Base-by-base conservation (phyloP, 2,888 invertebrate species). In the Hoplodrina ambigua region DNA sequence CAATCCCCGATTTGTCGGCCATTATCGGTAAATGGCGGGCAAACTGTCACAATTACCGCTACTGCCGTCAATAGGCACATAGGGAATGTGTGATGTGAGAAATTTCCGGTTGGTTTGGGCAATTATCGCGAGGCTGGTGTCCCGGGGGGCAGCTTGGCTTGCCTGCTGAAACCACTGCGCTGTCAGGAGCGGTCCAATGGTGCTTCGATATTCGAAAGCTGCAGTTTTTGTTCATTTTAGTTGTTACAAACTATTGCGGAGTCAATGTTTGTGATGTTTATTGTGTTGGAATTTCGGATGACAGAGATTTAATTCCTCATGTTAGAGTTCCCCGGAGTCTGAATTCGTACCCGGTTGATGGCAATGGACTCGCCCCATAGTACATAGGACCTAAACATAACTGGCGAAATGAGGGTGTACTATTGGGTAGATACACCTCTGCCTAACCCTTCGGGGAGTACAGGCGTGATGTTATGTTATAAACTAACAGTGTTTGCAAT, bases 1-100 rank as follows among this genome's bases (percentile, higher is more conserved):
- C 72, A 74, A 75, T 80, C 57, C 61, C 62, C 64, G 70, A 75
- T 83, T 76, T 72, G 75, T 71, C 72, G 49, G 53, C 62, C 77
- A 81, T 83, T 80, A 75, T 67, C 77, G 61, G 57, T 58, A 79
- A 82, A 83, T 75, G 72, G 66, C 69, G 69, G 66, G 69, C 65
- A 77, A 82, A 83, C 75, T 83, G 83, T 75, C 82, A 81, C 78
- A 75, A 71, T 84, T 78, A 78, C 78, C n/a, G 71, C 69, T 66
- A 50, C 41, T 69, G 50, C 72, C 69, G 82, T 84, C 83, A 79
- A 83, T 81, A 72, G 83, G 72, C 77, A 80, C 79, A 83, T 20
- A 72, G 84, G 83, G 84, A 84, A 81, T 76, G 75, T 78, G 80
- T 81, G 77, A 83, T 81, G 81, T 69, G 73, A 55, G 70, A 64